Base-by-base conservation (phyloP, 1,140 invertebrate species). In the Drosophila saltans region DNA sequence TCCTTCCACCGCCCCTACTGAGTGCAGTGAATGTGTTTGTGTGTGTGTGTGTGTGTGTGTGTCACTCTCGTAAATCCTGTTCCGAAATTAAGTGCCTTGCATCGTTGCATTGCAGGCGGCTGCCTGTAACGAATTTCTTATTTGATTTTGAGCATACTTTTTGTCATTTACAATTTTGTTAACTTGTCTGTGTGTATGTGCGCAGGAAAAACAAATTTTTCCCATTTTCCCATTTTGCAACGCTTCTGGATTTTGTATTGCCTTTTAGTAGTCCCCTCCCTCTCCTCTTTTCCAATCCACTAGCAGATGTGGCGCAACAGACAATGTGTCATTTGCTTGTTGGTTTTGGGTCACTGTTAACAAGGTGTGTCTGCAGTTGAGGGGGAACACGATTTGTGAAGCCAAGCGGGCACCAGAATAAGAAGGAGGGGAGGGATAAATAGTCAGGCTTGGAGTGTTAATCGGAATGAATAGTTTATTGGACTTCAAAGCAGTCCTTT, bases 61-160 rank as follows among this genome's bases (percentile, higher is more conserved):
- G 85, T 78, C 85, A 81, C 75, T 63, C 80, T 90, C 84, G 84
- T 89, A 89, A 89, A 89, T 89, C 84, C 84, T 81, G 84, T 89
- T 89, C 81, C 58, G 69, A 76, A 89, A 89, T 84, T 78, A 78
- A 79, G 78, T 88, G 76, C 69, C 57, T 71, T 69, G 76, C 78
- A 40, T 4, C 33, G 6, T 36, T 36, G 33, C 33, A 36, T 36
- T 36, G 72, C 39, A 52, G 45, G 45, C 45, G 72, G 62, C 59
- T 36, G 64, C 24, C 70, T 89, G 84, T 78, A 78, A 81, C 84
- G 80, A 88, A 88, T 88, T 88, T 88, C 84, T 88, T 88, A 88
- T 88, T 88, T 88, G 84, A 88, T 88, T 89, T 89, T 89, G 67
- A 83, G 79, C 76, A 71, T 76, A 81, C 52, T 81, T 67, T 81